Base-by-base conservation (phyloP, 2,888 invertebrate species). In the Nycteola revayana region DNA sequence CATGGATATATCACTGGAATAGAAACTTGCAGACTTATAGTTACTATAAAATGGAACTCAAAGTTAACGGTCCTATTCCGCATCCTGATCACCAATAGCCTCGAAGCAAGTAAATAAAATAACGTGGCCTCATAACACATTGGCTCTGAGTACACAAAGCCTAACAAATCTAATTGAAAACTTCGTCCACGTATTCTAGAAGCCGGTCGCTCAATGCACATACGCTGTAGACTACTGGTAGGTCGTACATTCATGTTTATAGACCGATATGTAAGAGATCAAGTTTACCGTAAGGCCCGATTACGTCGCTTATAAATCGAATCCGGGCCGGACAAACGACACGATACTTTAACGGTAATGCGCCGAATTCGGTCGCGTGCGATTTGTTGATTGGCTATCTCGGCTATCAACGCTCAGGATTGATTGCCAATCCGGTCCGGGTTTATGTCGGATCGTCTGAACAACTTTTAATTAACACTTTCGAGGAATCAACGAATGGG, bases 261-360 rank as follows among this genome's bases (percentile, higher is more conserved):
- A 57, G 64, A 66, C 59, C 66, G 57, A 60, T 54, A 46, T 63
- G 51, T 59, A 55, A 56, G 62, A 68, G 64, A 73, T 60, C 66
- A 58, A 55, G 64, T 78, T 71, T 80, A 81, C 81, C 61, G 60
- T 50, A 60, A 73, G 82, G 71, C 85, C 81, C 77, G 80, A 75
- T 85, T 84, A 72, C 64, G 81, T 78, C 80, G 76, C 63, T 55
- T 73, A 84, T 84, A 85, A 83, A 85, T 85, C 75, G 77, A 69
- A 52, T 53, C 45, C 42, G 51, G 59, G 58, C 64, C 68, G 65
- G 64, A 61, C 55, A 47, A 47, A 50, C 44, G 54, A 55, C 55
- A 53, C 57, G 50, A 42, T 42, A 56, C 58, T 66, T 76, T 84
- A 85, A 84, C 83, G 77, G 83, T 80, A 75, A 67, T 65, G 55